A percentile compares a stretch with the other conserved stretches of the same genome.
These are phyloP conservation scores for Drosophila nigrodunni DNA, from an alignment of 1,140 invertebrate genomes.

Conservation along the genomic window DNA sequence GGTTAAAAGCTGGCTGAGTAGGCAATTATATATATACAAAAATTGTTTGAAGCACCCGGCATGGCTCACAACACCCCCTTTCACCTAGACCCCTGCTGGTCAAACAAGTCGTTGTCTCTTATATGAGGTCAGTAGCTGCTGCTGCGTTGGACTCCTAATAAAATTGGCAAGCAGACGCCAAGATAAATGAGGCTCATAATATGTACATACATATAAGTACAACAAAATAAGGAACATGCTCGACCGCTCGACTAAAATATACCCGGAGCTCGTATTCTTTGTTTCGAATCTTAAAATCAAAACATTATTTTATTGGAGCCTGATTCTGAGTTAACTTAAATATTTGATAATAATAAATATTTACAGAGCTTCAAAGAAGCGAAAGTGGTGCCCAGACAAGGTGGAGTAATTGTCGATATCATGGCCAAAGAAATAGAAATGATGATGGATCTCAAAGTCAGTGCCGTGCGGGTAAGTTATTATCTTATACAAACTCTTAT, in stretches of 20 bases:
- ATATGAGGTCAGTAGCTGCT: constrained; percentile 59
- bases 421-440: constrained; percentile 92
- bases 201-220: background rate
- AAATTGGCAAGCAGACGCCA: background rate
- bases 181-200: background rate
- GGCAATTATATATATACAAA: constrained; percentile 63
- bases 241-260: too few species aligned
- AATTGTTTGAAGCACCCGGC: constrained; percentile 50
- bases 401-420: constrained; percentile 89
- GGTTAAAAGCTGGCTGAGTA: constrained; percentile 68
- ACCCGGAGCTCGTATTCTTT: too few species aligned
- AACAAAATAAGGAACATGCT: too few species aligned
- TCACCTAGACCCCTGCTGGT: background rate
- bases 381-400: constrained; percentile 89
- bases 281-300: too few species aligned
- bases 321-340: too few species aligned
- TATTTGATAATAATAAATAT: background rate
- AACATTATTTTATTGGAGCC: too few species aligned
- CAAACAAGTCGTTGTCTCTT: constrained; percentile 22
- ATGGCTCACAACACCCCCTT: background rate
- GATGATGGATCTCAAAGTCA: constrained; percentile 94
- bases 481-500: too few species aligned
- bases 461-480: constrained; percentile 90
- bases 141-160: background rate
- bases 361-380: constrained; percentile 90